Conservation (phyloP, 2,888 invertebrate genomes). For the Eurois occulta region DNA sequence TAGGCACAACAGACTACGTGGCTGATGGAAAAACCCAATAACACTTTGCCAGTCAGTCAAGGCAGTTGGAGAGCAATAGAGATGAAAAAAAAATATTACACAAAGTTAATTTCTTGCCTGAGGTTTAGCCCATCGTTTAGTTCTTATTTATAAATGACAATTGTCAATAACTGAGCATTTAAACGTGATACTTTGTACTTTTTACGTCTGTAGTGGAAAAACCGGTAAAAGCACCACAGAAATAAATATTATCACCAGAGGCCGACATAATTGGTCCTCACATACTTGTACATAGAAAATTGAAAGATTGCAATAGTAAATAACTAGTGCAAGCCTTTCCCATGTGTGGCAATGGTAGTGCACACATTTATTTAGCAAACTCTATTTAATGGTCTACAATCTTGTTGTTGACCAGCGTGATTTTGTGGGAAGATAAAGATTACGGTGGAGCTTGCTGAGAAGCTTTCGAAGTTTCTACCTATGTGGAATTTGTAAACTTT, state of each 20-base stretch:
- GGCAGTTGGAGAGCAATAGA: no score
- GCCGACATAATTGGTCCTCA: constrained; percentile 1
- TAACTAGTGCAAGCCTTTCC: constrained; percentile 51
- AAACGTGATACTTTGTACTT: not conserved
- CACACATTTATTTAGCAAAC: constrained; percentile 30
- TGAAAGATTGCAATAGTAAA: constrained; percentile 54
- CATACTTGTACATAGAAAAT: constrained; percentile 42
- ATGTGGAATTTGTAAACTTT: not conserved
- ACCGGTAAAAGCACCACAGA: not conserved
- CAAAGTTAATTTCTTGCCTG: no score
- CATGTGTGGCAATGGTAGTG: constrained; percentile 49
- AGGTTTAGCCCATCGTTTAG: no score
- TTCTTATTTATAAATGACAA: not conserved
- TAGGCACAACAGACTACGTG: not conserved
- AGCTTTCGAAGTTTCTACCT: not conserved
- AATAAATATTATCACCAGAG: constrained; percentile 7
- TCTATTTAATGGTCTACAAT: constrained; percentile 25
- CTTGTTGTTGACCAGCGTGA: not conserved
- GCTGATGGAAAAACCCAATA: not conserved
- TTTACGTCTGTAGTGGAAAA: constrained; percentile 3
- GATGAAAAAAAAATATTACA: no score
- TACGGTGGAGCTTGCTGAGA: not conserved
- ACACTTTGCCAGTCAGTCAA: not conserved
- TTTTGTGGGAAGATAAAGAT: constrained; percentile 7
- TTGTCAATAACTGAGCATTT: not conserved